Evolutionary conservation across 2,113 vertebrate species (phyloP).

Genomic region (Psophia crepitans): DNA sequence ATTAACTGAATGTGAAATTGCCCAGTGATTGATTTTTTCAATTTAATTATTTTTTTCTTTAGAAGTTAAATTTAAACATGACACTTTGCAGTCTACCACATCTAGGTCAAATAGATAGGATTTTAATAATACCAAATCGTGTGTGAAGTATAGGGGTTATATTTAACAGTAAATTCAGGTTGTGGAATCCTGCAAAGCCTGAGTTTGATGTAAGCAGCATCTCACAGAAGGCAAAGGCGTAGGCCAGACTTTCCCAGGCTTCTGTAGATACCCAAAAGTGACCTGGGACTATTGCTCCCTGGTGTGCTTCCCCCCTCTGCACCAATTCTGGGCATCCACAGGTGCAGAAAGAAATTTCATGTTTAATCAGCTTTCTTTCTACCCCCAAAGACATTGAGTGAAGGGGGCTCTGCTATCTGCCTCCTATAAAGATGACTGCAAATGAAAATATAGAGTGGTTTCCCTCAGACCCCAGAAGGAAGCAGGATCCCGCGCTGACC

Average conservation of each 20-base stretch:
- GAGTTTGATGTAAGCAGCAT: background rate
- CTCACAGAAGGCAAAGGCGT: background rate
- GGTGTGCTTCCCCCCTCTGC: background rate
- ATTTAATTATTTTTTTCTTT: constrained; percentile 39
- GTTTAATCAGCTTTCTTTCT: background rate
- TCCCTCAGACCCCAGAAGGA: background rate
- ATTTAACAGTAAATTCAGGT: background rate
- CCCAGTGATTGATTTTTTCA: constrained; percentile 1
- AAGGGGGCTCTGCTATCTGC: background rate
- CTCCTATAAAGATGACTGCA: background rate
- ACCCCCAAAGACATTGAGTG: background rate
- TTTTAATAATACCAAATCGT: constrained; percentile 1
- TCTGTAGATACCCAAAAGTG: background rate
- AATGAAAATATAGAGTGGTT: background rate
- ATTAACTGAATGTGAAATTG: background rate
- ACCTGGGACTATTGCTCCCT: background rate
- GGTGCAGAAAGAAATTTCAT: background rate
- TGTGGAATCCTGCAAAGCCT: background rate
- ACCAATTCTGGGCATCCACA: background rate
- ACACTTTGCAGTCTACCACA: background rate
- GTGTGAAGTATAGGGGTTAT: background rate
- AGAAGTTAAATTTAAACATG: constrained; percentile 21
- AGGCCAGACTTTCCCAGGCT: background rate
- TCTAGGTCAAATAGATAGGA: constrained; percentile 14
- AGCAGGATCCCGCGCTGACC: background rate